These are phyloP conservation scores for Pachycephala philippinensis DNA, from an alignment of 2,113 vertebrate species.

Conservation along the genomic window DNA sequence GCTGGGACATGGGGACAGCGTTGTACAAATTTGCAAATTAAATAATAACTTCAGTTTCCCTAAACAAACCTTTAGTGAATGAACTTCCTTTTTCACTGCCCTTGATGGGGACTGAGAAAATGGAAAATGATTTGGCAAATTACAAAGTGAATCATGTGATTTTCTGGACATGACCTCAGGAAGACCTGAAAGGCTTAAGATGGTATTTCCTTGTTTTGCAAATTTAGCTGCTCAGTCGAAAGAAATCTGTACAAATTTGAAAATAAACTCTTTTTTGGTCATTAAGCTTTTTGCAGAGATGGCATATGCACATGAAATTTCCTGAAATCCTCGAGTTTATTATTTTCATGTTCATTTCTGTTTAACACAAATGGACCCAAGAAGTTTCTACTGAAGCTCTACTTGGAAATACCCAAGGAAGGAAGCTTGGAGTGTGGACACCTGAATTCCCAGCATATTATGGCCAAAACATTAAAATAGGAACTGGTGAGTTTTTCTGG, in stretches of 20 bases:
- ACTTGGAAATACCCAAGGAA: not conserved
- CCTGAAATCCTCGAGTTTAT: not conserved
- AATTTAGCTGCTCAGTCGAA: not conserved
- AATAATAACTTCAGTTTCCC: not conserved
- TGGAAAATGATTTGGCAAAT: not conserved
- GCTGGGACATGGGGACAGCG: not conserved
- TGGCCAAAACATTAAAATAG: not conserved
- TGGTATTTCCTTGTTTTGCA: not conserved
- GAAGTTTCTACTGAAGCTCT: not conserved
- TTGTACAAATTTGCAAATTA: not conserved
- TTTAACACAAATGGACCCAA: not conserved
- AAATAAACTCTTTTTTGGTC: not conserved
- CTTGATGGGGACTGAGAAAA: not conserved
- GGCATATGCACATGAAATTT: not conserved
- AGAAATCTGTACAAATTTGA: not conserved
- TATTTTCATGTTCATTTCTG: not conserved
- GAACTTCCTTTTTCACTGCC: not conserved
- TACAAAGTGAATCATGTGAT: not conserved
- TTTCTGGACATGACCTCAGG: not conserved
- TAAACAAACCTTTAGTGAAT: not conserved
- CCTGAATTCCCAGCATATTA: not conserved
- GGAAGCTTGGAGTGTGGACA: not conserved
- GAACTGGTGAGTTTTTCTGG: not conserved
- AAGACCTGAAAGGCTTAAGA: not conserved
- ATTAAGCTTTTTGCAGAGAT: not conserved